Percentiles rank a stretch among this genome's conserved stretches.
These are phyloP conservation scores for Dione juno DNA, from an alignment of 2,888 invertebrate genomes.

Conservation along the genomic window DNA sequence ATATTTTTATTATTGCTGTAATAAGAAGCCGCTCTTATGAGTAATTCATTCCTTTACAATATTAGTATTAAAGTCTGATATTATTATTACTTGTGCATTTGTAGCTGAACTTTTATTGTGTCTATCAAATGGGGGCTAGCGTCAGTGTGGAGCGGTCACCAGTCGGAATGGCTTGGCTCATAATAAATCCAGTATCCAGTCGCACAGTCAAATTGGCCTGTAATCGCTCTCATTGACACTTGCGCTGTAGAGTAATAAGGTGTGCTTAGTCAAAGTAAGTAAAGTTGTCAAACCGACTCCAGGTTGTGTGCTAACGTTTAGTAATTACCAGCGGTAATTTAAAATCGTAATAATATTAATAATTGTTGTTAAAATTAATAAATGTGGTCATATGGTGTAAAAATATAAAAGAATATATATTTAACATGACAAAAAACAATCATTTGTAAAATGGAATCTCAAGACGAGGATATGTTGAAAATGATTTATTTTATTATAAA, in stretches of 20 bases:
- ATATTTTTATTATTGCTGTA: slow-evolving; percentile 41
- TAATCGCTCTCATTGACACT: slow-evolving; percentile 44
- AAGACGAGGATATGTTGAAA: slow-evolving; percentile 35
- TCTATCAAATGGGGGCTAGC: slow-evolving; percentile 2
- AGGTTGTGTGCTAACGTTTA: slow-evolving; percentile 76
- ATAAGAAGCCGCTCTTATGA: slow-evolving; percentile 31
- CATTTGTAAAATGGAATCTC: slow-evolving; percentile 52
- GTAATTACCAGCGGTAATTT: slow-evolving; percentile 46
- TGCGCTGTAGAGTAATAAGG: slow-evolving; percentile 60
- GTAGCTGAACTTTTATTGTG: slow-evolving; percentile 49
- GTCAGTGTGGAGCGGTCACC: background rate
- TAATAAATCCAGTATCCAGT: no score
- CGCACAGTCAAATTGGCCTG: no score
- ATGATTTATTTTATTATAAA: slow-evolving; percentile 25
- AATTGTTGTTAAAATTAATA: slow-evolving; percentile 40
- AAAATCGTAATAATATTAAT: slow-evolving; percentile 35
- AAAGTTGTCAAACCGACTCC: slow-evolving; percentile 63
- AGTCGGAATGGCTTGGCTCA: no score
- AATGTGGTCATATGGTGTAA: slow-evolving; percentile 35
- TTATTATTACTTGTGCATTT: slow-evolving; percentile 52
- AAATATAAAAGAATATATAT: slow-evolving; percentile 43
- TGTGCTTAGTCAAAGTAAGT: slow-evolving; percentile 66
- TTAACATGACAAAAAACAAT: slow-evolving; percentile 47
- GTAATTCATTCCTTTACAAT: slow-evolving; percentile 52
- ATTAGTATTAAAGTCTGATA: slow-evolving; percentile 53